Percentiles rank a stretch among this genome's conserved stretches.
Evolutionary conservation across 2,797 vertebrate genomes (phyloP).

Genomic region (Coregonus suidteri): DNA sequence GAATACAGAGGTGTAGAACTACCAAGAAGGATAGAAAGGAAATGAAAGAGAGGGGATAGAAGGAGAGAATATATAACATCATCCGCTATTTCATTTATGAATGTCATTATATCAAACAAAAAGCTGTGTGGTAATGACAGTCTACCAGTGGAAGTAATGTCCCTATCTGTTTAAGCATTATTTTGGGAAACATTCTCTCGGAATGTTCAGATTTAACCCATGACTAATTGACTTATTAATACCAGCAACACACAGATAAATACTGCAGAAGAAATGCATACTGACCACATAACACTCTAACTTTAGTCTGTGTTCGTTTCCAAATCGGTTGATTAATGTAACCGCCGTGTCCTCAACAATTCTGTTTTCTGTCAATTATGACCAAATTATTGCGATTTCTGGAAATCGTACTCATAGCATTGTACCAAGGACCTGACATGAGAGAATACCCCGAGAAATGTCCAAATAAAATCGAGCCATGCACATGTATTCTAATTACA

Average conservation of each 20-base stretch:
- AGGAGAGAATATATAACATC: too few relatives aligned
- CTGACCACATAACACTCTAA: not conserved
- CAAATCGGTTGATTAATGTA: constrained; percentile 41
- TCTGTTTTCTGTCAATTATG: constrained; percentile 41
- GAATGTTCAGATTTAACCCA: constrained; percentile 39
- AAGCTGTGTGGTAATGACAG: not conserved
- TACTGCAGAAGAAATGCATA: not conserved
- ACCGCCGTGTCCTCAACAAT: constrained; percentile 34
- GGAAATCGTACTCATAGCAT: constrained; percentile 53
- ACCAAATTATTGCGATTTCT: constrained; percentile 47
- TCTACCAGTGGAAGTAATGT: not conserved
- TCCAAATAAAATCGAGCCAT: constrained; percentile 67
- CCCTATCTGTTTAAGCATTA: not conserved
- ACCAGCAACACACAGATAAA: not conserved
- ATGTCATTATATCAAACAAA: not conserved
- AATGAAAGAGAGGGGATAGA: not conserved
- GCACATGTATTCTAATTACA: constrained; percentile 59
- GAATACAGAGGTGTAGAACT: not conserved
- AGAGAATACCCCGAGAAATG: constrained; percentile 62
- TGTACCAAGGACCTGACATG: constrained; percentile 21
- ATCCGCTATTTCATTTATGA: too few relatives aligned
- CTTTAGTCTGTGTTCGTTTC: too few relatives aligned
- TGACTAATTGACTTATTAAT: constrained; percentile 5
- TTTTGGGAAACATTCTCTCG: not conserved
- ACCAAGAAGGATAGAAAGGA: not conserved